Percentiles rank a stretch among this genome's conserved stretches.
phyloP scores from a whole-genome alignment of 1,140 invertebrate species.

The Drosophila nannoptera region DNA sequence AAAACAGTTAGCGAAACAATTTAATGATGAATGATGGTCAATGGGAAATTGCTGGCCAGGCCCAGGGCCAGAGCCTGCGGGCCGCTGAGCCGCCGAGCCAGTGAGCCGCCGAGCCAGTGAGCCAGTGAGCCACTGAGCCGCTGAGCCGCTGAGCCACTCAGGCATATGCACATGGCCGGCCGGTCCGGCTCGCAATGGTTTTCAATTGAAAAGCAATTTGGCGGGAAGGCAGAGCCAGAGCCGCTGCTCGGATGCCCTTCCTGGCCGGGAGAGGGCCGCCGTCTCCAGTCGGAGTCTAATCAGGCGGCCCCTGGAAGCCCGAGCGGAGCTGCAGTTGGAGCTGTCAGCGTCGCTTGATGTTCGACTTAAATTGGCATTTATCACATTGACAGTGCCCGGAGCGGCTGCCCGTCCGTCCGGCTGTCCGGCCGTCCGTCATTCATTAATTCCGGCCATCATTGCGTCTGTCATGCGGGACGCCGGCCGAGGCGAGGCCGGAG shows the following conservation, averaged over 20 bases:
- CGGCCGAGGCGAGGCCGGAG: constrained; percentile 1
- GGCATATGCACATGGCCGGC: constrained; percentile 49
- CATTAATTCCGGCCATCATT: constrained; percentile 10
- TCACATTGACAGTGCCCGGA: constrained; percentile 56
- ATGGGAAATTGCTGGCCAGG: constrained; percentile 50
- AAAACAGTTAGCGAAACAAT: constrained; percentile 76
- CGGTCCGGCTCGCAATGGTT: constrained; percentile 22
- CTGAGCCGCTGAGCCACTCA: constrained; percentile 20
- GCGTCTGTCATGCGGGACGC: constrained; percentile 11
- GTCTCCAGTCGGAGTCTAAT: too few relatives aligned
- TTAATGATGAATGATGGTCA: constrained; percentile 77
- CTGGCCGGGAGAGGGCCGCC: too few relatives aligned
- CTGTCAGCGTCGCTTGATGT: constrained; percentile 44
- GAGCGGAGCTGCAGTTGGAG: background rate
- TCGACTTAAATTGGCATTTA: constrained; percentile 75
- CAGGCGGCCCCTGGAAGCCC: background rate
- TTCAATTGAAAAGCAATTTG: constrained; percentile 60
- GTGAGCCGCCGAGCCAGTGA: background rate
- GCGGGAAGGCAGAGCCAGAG: background rate
- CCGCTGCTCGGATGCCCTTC: background rate
- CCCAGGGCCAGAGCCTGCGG: background rate
- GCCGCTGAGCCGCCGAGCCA: background rate
- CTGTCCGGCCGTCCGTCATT: constrained; percentile 27
- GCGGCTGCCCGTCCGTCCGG: constrained; percentile 19
- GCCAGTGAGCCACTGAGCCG: background rate